A percentile compares a stretch with the other conserved stretches of the same genome.
Evolutionary conservation across 2,888 invertebrate genomes (phyloP).

Genomic region (Drosophila mercatorum): DNA sequence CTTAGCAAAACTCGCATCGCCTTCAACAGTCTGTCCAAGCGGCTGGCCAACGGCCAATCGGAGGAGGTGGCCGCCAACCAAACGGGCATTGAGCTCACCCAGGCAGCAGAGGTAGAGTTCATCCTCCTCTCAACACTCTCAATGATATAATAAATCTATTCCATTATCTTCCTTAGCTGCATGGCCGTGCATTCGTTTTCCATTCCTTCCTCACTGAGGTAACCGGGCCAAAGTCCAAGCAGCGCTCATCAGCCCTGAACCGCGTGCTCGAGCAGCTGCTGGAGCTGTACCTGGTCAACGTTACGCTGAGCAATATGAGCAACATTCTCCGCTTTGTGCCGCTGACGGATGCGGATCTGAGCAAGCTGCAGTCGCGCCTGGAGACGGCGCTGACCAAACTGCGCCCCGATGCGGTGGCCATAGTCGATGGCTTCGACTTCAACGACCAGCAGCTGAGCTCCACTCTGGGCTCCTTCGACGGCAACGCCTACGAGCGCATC

Average conservation of each 20-base stretch:
- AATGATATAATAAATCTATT: not conserved
- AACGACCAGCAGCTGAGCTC: conserved; percentile 91
- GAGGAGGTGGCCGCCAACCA: conserved; percentile 94
- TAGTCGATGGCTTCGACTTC: conserved; percentile 96
- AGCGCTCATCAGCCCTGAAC: conserved; percentile 87
- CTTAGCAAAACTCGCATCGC: conserved; percentile 89
- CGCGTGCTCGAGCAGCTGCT: conserved; percentile 89
- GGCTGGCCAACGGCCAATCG: conserved; percentile 88
- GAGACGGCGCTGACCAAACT: conserved; percentile 89
- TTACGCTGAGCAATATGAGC: conserved; percentile 89
- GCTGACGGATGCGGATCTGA: conserved; percentile 72
- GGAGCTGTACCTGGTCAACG: conserved; percentile 91
- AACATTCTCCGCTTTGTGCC: conserved; percentile 89
- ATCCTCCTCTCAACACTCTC: not conserved
- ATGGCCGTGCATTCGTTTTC: conserved; percentile 93
- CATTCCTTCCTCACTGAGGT: conserved; percentile 90
- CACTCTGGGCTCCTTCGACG: conserved; percentile 92
- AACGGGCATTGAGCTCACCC: conserved; percentile 92
- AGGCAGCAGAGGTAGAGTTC: conserved; percentile 90
- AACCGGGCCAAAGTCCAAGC: conserved; percentile 86
- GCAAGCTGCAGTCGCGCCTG: conserved; percentile 88
- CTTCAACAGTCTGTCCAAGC: conserved; percentile 88
- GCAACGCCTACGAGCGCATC: conserved; percentile 92
- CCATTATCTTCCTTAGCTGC: conserved; percentile 86
- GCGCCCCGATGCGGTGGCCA: conserved; percentile 93